These are phyloP conservation scores for Platycheirus albimanus DNA, from an alignment of 2,888 invertebrate genomes.

Conservation along the genomic window DNA sequence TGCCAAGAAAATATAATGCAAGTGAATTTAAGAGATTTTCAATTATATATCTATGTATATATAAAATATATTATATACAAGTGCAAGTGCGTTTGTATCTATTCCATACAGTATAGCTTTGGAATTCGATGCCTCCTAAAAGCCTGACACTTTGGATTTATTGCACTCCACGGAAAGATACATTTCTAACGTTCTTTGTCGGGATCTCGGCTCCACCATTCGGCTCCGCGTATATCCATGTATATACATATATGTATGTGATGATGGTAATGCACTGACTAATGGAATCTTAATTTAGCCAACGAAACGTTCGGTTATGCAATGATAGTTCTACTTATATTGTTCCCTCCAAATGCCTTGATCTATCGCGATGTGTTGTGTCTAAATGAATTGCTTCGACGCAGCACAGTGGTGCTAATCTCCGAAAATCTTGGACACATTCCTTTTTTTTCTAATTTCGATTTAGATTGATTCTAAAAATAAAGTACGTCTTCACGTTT, in stretches of 20 bases:
- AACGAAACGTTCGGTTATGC: conserved; percentile 61
- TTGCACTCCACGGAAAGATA: conserved; percentile 78
- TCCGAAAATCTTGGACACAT: too few species aligned
- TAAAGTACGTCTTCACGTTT: too few species aligned
- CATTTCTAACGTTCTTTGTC: conserved; percentile 80
- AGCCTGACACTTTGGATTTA: conserved; percentile 82
- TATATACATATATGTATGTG: background rate
- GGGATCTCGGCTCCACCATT: conserved; percentile 40
- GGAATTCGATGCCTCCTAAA: conserved; percentile 73
- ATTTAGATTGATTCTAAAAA: too few species aligned
- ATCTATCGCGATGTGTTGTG: background rate
- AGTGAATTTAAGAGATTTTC: conserved; percentile 52
- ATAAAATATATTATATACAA: too few species aligned
- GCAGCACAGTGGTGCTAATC: too few species aligned
- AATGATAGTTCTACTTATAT: conserved; percentile 61
- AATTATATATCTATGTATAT: background rate
- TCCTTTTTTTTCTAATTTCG: too few species aligned
- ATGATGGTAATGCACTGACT: conserved; percentile 76
- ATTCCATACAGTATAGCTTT: conserved; percentile 35
- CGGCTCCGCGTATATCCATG: conserved; percentile 13
- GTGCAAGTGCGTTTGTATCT: conserved; percentile 5
- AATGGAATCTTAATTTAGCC: conserved; percentile 82
- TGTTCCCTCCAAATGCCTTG: conserved; percentile 9
- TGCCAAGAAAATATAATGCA: conserved; percentile 65
- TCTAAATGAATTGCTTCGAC: conserved; percentile 42